These are phyloP conservation scores for Brachypteracias leptosomus DNA, from an alignment of 2,113 vertebrate genomes.

Conservation along the genomic window DNA sequence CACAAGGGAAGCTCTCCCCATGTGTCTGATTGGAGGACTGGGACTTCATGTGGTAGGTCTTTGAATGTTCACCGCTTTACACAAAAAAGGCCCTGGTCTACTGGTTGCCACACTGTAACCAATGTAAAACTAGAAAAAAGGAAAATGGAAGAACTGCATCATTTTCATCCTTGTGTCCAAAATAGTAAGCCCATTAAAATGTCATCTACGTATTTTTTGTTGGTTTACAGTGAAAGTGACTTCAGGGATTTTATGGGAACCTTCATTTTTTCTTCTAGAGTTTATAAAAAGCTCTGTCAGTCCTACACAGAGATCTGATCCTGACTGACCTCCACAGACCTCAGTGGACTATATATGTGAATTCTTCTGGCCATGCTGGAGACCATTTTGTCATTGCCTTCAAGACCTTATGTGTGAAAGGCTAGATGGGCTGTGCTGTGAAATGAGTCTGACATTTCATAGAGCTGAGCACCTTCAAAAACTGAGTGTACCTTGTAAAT, in stretches of 20 bases:
- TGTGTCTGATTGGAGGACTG: not conserved
- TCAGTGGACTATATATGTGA: not conserved
- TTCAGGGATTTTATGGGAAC: constrained; percentile 31
- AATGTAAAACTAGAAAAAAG: not conserved
- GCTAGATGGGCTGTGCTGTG: not conserved
- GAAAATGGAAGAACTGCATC: constrained; percentile 6
- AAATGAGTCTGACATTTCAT: not conserved
- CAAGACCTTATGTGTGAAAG: not conserved
- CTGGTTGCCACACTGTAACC: not conserved
- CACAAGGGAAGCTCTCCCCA: not conserved
- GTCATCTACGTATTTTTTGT: not conserved
- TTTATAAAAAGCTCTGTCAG: constrained; percentile 27
- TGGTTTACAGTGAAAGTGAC: not conserved
- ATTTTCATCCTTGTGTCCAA: not conserved
- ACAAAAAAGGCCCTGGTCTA: constrained; percentile 16
- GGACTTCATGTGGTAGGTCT: constrained; percentile 49
- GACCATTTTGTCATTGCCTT: not conserved
- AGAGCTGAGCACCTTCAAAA: not conserved
- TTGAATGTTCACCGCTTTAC: constrained; percentile 20
- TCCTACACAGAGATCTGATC: not conserved
- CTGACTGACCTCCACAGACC: not conserved
- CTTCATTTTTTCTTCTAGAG: constrained; percentile 23
- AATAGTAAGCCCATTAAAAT: constrained; percentile 19
- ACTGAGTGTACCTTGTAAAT: not conserved
- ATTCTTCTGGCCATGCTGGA: not conserved